These are phyloP conservation scores for Erebia epiphron DNA, from an alignment of 2,888 invertebrate genomes.

Conservation along the genomic window DNA sequence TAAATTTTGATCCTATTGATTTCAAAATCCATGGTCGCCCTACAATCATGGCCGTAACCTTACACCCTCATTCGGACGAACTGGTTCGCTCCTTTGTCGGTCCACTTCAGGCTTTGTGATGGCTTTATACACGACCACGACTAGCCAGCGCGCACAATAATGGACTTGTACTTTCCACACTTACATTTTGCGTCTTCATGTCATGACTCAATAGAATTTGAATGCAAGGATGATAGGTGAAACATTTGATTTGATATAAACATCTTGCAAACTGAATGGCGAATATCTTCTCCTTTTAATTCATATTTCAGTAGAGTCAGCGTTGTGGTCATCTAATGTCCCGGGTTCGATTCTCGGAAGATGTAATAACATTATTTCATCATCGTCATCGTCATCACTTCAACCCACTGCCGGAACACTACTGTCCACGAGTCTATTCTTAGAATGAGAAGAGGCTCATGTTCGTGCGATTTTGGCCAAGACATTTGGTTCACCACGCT, in stretches of 20 bases:
- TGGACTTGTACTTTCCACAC: not conserved
- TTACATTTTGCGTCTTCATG: not conserved
- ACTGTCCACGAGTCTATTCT: no score
- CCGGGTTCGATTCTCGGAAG: no score
- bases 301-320: no score
- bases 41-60: constrained; percentile 29
- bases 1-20: not conserved
- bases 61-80: constrained; percentile 26
- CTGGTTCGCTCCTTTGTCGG: constrained; percentile 24
- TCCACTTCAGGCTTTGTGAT: constrained; percentile 20
- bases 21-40: constrained; percentile 20
- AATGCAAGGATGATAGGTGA: not conserved
- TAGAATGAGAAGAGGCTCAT: no score
- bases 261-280: no score
- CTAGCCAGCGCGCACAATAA: constrained; percentile 2
- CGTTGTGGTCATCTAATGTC: no score
- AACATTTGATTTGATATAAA: not conserved
- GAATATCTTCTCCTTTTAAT: no score
- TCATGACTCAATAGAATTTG: not conserved
- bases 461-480: no score
- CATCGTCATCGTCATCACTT: no score
- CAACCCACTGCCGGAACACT: no score
- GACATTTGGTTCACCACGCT: no score
- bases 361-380: no score
- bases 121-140: constrained; percentile 22